Evolutionary conservation across 2,797 vertebrate species (phyloP), one percentile per base, ranked within the genome.

Genomic region (Hylomyscus alleni): DNA sequence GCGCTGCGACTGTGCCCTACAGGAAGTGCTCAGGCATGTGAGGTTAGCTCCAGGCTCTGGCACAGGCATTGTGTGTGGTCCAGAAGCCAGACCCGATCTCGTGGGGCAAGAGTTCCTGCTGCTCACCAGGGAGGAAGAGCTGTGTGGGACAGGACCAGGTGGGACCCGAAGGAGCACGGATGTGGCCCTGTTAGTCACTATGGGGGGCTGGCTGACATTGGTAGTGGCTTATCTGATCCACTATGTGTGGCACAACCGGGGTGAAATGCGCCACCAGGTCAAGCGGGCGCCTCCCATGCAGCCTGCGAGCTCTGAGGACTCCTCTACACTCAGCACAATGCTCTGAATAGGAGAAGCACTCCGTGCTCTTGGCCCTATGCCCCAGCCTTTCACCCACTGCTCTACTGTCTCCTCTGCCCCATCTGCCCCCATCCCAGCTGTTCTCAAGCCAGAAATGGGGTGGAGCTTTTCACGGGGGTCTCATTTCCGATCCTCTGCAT

Each of bases 161-260:
- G 99, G 99, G 86, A 99, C 99, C 98, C 99, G 98, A 98, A 99
- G 99, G 98, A 99, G 99, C 98, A 99, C 99, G 1, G 99, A 99
- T 19, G 99, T 99, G 94, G 99, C 99, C 98, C 99, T 99, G 99
- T 98, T 99, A 98, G 99, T 99, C 95, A 99, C 99, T 98, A 99
- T 99, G 99, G 99, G 99, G 44, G 99, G 99, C 98, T 99, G 99
- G 99, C 99, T 99, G 98, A 98, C 99, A 89, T 99, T 99, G 98
- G 99, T 99, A 97, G 99, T 99, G 98, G 99, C 99, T 93, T 99
- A 99, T 97, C 98, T 99, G 98, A 99, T 99, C 96, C 99, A 99
- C 98, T 99, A 99, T 0, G 99, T 99, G 94, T 98, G 99, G 97
- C 99, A 99, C 98, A 99, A 99, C 98, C 99, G 99, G 98, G 99